Percentiles rank a stretch among this genome's conserved stretches.
phyloP scores from a whole-genome alignment of 2,888 invertebrate species.

The Orthosia cruda region DNA sequence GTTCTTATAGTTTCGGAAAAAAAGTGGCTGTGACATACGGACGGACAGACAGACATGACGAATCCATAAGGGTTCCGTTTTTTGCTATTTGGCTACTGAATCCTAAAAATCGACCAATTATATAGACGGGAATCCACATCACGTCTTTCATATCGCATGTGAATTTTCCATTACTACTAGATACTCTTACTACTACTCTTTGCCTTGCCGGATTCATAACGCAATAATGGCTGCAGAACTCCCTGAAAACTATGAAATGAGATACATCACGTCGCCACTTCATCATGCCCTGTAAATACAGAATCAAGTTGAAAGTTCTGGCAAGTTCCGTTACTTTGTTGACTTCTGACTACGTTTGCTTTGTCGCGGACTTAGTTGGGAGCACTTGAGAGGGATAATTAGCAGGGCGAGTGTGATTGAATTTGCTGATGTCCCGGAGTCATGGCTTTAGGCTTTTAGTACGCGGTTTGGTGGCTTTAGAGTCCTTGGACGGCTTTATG shows the following conservation, averaged over 20 bases:
- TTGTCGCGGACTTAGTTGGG: conserved; percentile 38
- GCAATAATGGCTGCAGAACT: too few species aligned
- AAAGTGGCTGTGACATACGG: too few species aligned
- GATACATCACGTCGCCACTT: conserved; percentile 2
- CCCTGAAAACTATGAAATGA: neutral
- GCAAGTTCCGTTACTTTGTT: conserved; percentile 34
- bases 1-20: too few species aligned
- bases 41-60: too few species aligned
- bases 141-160: too few species aligned
- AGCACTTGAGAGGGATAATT: conserved; percentile 35
- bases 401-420: conserved; percentile 27
- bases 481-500: neutral
- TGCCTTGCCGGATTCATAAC: too few species aligned
- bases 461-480: conserved; percentile 1
- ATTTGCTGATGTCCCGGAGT: conserved; percentile 18
- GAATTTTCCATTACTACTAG: too few species aligned
- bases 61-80: too few species aligned
- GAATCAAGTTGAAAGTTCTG: conserved; percentile 37
- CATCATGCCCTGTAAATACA: conserved; percentile 22
- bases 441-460: neutral
- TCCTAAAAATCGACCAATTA: too few species aligned
- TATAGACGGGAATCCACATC: too few species aligned
- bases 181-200: too few species aligned
- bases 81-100: too few species aligned
- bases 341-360: conserved; percentile 39